These are phyloP conservation scores for Bettongia penicillata DNA, from an alignment of 2,113 vertebrate genomes.

Conservation along the genomic window DNA sequence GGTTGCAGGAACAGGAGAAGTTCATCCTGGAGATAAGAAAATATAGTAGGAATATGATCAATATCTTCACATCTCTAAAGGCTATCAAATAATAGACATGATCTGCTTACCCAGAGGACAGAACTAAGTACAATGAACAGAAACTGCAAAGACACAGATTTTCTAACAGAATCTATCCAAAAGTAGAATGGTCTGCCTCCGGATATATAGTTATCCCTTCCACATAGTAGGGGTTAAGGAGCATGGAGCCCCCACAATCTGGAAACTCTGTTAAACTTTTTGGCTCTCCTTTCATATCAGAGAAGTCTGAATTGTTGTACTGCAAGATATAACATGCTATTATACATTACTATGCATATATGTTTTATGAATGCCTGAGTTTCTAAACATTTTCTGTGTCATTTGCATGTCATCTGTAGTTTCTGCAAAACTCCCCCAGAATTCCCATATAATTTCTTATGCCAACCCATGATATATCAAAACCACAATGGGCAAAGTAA, in stretches of 20 bases:
- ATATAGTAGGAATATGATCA: neutral
- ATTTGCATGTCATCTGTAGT: neutral
- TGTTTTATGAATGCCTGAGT: neutral
- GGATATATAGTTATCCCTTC: neutral
- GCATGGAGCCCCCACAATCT: too few species aligned
- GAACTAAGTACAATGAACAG: neutral
- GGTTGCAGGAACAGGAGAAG: neutral
- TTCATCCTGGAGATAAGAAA: neutral
- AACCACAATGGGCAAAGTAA: neutral
- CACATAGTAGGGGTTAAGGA: too few species aligned
- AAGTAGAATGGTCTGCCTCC: neutral
- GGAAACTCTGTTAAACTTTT: neutral
- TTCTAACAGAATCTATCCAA: neutral
- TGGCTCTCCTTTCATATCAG: neutral
- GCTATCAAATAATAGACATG: neutral
- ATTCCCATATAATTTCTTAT: neutral
- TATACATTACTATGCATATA: neutral
- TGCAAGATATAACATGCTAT: neutral
- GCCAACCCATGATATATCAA: neutral
- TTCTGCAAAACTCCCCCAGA: neutral
- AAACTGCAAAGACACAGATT: neutral
- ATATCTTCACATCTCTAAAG: neutral
- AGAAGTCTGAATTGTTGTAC: neutral
- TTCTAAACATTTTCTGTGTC: neutral
- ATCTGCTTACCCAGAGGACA: neutral